These are phyloP conservation scores for Asbolus verrucosus DNA, from an alignment of 1,140 invertebrate species.

Conservation along the genomic window DNA sequence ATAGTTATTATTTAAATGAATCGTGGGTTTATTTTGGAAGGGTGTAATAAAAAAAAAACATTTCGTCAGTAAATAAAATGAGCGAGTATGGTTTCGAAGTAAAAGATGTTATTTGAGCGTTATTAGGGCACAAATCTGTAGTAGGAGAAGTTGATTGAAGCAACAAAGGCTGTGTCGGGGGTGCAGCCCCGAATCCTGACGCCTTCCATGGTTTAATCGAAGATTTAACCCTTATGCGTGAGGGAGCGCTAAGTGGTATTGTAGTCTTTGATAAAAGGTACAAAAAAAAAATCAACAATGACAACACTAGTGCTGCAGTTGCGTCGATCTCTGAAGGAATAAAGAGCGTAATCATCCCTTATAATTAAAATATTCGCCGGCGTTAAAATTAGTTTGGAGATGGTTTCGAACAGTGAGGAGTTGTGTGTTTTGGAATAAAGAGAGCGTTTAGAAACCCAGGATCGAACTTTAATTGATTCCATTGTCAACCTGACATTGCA, in stretches of 20 bases:
- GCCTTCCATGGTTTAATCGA: conserved; percentile 42
- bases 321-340: conserved; percentile 7
- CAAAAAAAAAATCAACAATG: conserved; percentile 37
- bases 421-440: conserved; percentile 35
- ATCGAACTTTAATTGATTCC: conserved; percentile 46
- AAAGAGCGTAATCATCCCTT: conserved; percentile 37
- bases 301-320: conserved; percentile 13
- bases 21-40: too few species aligned
- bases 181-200: conserved; percentile 36
- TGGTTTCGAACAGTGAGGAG: conserved; percentile 19
- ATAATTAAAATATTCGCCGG: conserved; percentile 40
- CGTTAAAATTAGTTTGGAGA: conserved; percentile 42
- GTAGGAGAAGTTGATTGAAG: conserved; percentile 11
- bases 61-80: too few species aligned
- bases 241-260: conserved; percentile 39
- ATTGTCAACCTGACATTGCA: conserved; percentile 31
- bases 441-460: conserved; percentile 30
- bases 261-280: conserved; percentile 40
- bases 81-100: too few species aligned
- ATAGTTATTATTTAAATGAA: too few species aligned
- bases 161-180: conserved; percentile 25
- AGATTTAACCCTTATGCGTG: conserved; percentile 43
- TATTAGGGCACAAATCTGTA: conserved; percentile 5
- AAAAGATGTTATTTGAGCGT: conserved; percentile 11
- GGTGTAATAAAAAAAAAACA: too few species aligned